phyloP scores from a whole-genome alignment of 2,888 invertebrate genomes.

The Macrostomum cliftonense region DNA sequence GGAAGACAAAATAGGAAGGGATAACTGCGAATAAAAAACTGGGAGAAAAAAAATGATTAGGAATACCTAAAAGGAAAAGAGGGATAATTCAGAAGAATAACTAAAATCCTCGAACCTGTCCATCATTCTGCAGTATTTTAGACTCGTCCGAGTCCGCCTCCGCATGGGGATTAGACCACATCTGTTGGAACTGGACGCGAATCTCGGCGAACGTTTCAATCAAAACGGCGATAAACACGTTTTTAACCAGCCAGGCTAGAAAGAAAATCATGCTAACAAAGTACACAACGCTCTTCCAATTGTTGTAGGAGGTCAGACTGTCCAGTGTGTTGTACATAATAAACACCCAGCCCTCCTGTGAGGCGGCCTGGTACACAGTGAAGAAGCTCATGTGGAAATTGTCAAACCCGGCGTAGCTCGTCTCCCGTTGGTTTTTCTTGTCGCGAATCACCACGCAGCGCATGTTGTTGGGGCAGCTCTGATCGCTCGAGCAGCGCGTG shows the following conservation, averaged over 20 bases:
- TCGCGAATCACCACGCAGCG: slow-evolving; percentile 54
- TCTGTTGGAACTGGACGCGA: slow-evolving; percentile 95
- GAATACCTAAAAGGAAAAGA: no score
- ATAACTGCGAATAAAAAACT: no score
- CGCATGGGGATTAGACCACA: slow-evolving; percentile 89
- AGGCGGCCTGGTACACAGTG: slow-evolving; percentile 97
- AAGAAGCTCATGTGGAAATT: slow-evolving; percentile 55
- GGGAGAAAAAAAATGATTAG: no score
- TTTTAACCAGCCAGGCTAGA: slow-evolving; percentile 96
- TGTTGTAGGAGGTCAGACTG: slow-evolving; percentile 56
- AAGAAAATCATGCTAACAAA: slow-evolving; percentile 98
- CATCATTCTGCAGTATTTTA: no score
- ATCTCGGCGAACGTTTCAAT: slow-evolving; percentile 50
- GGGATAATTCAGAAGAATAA: no score
- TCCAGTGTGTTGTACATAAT: slow-evolving; percentile 97
- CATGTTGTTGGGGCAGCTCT: slow-evolving; percentile 64
- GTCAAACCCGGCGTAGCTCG: no score
- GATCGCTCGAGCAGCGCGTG: slow-evolving; percentile 60
- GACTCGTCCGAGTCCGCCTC: slow-evolving; percentile 52
- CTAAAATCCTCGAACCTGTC: no score
- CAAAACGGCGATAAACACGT: slow-evolving; percentile 98
- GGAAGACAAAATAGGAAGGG: no score
- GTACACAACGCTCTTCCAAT: slow-evolving; percentile 82
- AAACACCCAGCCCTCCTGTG: slow-evolving; percentile 99
- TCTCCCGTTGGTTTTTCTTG: no score